Conservation (phyloP, 2,797 vertebrate species). For the Amblyraja radiata region DNA sequence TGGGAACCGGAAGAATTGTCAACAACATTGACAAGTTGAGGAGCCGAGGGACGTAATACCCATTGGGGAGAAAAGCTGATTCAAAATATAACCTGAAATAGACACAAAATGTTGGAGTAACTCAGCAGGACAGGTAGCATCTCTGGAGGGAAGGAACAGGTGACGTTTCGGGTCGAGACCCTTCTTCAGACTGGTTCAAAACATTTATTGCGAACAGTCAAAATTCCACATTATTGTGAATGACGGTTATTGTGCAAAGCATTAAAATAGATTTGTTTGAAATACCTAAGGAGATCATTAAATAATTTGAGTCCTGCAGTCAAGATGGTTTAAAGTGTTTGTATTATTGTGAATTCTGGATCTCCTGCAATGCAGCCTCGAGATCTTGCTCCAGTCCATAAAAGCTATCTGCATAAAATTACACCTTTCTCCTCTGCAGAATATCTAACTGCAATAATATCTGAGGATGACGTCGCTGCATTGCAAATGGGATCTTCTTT, state of each 20-base stretch:
- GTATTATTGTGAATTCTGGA: neutral
- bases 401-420: neutral
- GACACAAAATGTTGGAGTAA: too few relatives aligned
- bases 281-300: neutral
- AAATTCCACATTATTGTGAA: neutral
- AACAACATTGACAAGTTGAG: neutral
- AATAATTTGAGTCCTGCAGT: neutral
- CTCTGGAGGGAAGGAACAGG: too few relatives aligned
- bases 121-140: too few relatives aligned
- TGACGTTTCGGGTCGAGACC: too few relatives aligned
- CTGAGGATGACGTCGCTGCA: neutral
- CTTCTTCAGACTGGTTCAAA: too few relatives aligned
- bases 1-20: neutral
- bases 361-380: neutral
- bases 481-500: neutral
- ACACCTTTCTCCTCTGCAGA: neutral
- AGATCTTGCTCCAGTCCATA: neutral
- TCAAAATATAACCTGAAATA: neutral
- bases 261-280: neutral
- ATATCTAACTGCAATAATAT: neutral
- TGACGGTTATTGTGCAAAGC: neutral
- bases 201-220: neutral
- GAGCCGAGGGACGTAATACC: neutral
- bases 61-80: neutral
- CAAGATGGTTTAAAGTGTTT: neutral